Percentiles rank a stretch among this genome's conserved stretches.
Evolutionary conservation across 2,888 invertebrate genomes (phyloP).

Genomic region (Cryptus armator): DNA sequence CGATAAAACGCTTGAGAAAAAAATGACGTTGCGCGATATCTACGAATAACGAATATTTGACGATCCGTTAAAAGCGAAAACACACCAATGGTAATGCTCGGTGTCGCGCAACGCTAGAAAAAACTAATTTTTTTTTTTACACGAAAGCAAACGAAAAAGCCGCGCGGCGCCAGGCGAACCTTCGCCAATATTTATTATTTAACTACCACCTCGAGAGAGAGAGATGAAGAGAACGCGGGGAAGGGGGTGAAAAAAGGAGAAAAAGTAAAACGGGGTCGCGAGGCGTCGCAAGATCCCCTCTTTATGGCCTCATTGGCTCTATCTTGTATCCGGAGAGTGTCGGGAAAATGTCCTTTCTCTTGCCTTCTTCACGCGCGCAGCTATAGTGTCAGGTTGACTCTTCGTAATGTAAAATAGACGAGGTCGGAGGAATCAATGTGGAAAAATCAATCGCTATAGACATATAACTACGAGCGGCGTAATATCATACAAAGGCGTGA

Average conservation of each 20-base stretch:
- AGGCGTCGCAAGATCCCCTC: constrained; percentile 47
- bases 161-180: constrained; percentile 24
- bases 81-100: background rate
- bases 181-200: constrained; percentile 71
- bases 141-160: background rate
- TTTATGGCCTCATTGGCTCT: constrained; percentile 40
- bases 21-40: too few relatives aligned
- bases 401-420: constrained; percentile 38
- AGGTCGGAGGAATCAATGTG: constrained; percentile 54
- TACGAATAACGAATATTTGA: background rate
- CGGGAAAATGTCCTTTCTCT: constrained; percentile 42
- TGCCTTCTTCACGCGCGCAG: constrained; percentile 4
- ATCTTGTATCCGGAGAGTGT: constrained; percentile 1
- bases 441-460: constrained; percentile 44
- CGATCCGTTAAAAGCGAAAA: background rate
- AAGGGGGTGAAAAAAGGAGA: constrained; percentile 2
- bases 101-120: background rate
- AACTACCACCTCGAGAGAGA: constrained; percentile 39
- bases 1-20: too few relatives aligned
- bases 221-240: background rate
- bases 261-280: constrained; percentile 44
- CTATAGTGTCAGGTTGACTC: constrained; percentile 24
- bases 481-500: constrained; percentile 41
- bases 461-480: constrained; percentile 7
- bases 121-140: background rate